These are phyloP conservation scores for Ammodytes dubius DNA, from an alignment of 2,113 vertebrate species.

Conservation along the genomic window DNA sequence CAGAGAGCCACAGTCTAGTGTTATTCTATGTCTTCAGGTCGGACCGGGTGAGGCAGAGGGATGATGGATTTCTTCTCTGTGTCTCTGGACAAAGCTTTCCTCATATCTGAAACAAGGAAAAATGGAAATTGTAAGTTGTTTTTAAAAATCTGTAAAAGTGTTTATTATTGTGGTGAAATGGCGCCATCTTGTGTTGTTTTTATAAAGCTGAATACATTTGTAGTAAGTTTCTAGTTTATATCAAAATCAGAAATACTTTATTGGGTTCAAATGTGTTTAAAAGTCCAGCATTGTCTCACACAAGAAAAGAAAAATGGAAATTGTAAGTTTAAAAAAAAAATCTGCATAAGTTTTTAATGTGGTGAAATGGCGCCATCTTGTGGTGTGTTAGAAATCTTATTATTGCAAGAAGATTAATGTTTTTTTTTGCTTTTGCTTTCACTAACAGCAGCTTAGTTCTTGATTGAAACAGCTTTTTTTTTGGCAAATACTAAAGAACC, in stretches of 20 bases:
- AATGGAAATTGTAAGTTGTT: neutral
- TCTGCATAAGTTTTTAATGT: no score
- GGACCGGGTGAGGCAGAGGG: conserved; percentile 94
- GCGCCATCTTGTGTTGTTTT: neutral
- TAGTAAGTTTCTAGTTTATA: no score
- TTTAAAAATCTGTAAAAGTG: no score
- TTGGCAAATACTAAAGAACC: neutral
- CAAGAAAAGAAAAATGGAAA: neutral
- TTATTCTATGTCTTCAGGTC: conserved; percentile 98
- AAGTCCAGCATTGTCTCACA: no score
- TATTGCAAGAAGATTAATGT: no score
- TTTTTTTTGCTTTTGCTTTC: no score
- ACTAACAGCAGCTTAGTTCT: no score
- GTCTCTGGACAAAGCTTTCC: conserved; percentile 96
- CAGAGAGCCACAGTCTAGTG: conserved; percentile 83
- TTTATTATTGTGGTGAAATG: neutral
- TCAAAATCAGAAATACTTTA: no score
- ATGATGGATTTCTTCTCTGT: conserved; percentile 96
- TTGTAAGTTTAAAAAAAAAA: no score
- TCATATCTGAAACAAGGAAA: conserved; percentile 88
- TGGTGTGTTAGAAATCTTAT: neutral
- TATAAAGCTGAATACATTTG: no score
- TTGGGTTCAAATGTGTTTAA: no score
- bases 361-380: neutral
- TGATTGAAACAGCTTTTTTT: neutral